Percentiles rank a stretch among this genome's conserved stretches.
Conservation (phyloP, 64 coral and sea anemone species). For the Actinia tenebrosa region DNA sequence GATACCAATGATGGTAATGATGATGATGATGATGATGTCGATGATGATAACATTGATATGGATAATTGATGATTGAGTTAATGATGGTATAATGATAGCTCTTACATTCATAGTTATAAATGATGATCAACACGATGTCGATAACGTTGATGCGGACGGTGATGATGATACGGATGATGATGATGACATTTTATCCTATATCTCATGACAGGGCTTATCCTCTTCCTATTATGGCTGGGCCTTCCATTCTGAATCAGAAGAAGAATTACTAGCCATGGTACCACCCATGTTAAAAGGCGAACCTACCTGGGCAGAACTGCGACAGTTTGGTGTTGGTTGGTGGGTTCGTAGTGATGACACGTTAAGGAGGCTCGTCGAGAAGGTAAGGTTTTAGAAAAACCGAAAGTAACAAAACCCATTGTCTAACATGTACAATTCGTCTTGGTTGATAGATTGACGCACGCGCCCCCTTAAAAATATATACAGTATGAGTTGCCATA, state of each 20-base stretch:
- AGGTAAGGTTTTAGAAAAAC: constrained; percentile 31
- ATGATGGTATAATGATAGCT: not conserved
- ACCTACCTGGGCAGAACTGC: constrained; percentile 78
- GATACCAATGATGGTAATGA: not conserved
- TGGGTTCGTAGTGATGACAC: constrained; percentile 95
- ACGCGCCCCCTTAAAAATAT: not conserved
- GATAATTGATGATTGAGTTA: not conserved
- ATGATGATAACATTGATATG: not conserved
- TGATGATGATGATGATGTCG: not conserved
- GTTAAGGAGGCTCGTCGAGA: constrained; percentile 86
- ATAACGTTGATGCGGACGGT: not conserved
- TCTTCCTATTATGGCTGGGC: constrained; percentile 92
- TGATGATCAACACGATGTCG: not conserved
- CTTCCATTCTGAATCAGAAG: constrained; percentile 96
- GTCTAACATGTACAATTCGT: too few species aligned
- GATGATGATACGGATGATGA: not conserved
- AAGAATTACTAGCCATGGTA: constrained; percentile 92
- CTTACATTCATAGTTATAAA: not conserved
- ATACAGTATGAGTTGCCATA: too few species aligned
- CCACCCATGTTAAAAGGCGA: constrained; percentile 86
- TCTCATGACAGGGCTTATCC: constrained; percentile 60
- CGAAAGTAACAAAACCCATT: too few species aligned
- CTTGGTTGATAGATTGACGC: too few species aligned
- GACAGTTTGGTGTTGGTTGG: constrained; percentile 94
- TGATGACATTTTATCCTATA: not conserved